Evolutionary conservation across 2,888 invertebrate genomes (phyloP), one percentile per base, ranked within the genome.

Genomic region (Trichopoda pennipes): DNA sequence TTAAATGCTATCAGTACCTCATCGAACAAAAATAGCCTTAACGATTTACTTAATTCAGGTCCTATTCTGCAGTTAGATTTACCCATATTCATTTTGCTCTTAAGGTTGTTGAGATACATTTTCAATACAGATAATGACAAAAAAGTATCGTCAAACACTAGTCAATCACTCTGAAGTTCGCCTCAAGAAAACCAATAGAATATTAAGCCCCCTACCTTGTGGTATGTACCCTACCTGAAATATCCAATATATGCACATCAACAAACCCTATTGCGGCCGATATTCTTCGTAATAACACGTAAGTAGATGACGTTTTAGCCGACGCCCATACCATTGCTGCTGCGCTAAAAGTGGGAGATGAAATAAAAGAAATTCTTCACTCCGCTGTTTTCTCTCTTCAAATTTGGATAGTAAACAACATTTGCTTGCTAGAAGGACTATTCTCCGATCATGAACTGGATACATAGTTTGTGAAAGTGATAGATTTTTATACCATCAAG

Each of bases 91-190:
- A 16, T 81, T 1, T 21, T 82, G 2, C 47, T 55, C 8, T 84
- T 68, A 63, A 47, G 81, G 12, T 23, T 83, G 0, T 81, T 64
- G n/a, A 28, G 60, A 17, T 85, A 75, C 23, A 82, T 80, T 0
- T 82, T 84, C 35, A 84, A 82, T 42, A 81, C 79, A 1, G 84
- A 86, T 23, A 80, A 85, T 10, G 70, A 81, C n/a, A n/a, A 85
- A 86, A 10, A 84, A 84, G 79, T 85, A 84, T 44, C 80, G 84
- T 1, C 83, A 85, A 19, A 81, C 85, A 7, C 61, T 53, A 19
- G 68, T 84, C 8, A 32, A 76, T 2, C 63, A 70, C 0, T 74
- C 60, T 51, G 83, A 16, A 32, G 21, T 12, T 42, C 47, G 3
- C 56, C 58, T 0, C 12, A 64, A 9, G 9, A 32, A 0, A 55